Percentiles rank a stretch among this genome's conserved stretches.
Conservation (phyloP, 2,888 invertebrate species). For the Microplitis manilae region DNA sequence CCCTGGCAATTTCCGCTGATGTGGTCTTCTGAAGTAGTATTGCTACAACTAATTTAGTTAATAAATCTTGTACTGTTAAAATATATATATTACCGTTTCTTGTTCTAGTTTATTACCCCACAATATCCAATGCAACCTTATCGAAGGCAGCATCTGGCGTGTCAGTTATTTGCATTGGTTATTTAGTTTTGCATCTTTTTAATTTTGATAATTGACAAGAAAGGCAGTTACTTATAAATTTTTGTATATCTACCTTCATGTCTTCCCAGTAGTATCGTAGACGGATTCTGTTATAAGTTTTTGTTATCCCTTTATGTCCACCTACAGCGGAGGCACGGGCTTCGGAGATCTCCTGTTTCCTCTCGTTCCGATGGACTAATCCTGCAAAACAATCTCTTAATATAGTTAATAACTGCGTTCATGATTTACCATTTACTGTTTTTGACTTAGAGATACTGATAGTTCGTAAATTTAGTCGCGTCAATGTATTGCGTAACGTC, state of each 20-base stretch:
- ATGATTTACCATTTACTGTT: no score
- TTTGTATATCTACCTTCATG: background rate
- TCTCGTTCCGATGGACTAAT: background rate
- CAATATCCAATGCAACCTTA: conserved; percentile 46
- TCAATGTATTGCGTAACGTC: no score
- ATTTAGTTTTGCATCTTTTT: background rate
- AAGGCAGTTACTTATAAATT: no score
- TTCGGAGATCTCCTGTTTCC: conserved; percentile 24
- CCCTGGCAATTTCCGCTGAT: conserved; percentile 46
- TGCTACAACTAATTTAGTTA: conserved; percentile 19
- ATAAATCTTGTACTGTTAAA: conserved; percentile 40
- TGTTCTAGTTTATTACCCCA: conserved; percentile 33
- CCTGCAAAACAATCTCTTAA: no score
- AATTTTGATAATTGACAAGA: background rate
- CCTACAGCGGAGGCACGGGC: conserved; percentile 27
- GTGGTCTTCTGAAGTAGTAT: conserved; percentile 41
- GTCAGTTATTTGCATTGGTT: background rate
- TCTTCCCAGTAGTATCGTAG: conserved; percentile 34
- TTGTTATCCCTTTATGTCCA: conserved; percentile 32
- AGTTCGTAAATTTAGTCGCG: no score
- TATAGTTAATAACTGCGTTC: no score
- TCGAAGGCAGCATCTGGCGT: conserved; percentile 38
- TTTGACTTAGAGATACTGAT: no score
- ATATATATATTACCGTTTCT: conserved; percentile 10
- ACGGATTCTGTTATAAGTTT: conserved; percentile 30